Evolutionary conservation across 2,888 invertebrate genomes (phyloP).

Genomic region (Seira ritae): DNA sequence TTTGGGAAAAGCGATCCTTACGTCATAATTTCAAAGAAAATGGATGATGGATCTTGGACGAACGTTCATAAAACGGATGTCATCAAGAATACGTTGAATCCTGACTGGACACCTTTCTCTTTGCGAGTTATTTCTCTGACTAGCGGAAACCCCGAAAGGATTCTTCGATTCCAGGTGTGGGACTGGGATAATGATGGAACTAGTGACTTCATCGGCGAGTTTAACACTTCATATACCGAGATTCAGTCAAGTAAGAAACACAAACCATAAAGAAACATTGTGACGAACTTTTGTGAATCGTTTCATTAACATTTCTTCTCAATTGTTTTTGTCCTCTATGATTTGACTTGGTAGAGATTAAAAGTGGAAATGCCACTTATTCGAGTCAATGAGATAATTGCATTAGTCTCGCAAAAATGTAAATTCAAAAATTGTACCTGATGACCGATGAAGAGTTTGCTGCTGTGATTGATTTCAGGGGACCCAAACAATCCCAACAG

Average conservation of each 20-base stretch:
- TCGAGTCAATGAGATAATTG: no score
- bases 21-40: slow-evolving; percentile 76
- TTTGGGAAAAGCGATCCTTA: slow-evolving; percentile 78
- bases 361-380: slow-evolving; percentile 74
- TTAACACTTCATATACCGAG: slow-evolving; percentile 75
- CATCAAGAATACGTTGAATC: slow-evolving; percentile 77
- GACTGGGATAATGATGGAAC: slow-evolving; percentile 78
- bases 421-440: no score
- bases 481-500: slow-evolving; percentile 74
- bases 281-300: no score
- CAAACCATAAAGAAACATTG: neutral
- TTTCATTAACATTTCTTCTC: neutral
- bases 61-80: slow-evolving; percentile 78
- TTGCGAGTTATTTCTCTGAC: slow-evolving; percentile 75
- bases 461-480: slow-evolving; percentile 75
- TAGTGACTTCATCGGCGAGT: slow-evolving; percentile 78
- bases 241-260: slow-evolving; percentile 74
- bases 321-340: neutral
- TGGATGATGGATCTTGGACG: slow-evolving; percentile 76
- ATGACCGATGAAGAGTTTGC: slow-evolving; percentile 76
- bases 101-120: slow-evolving; percentile 77
- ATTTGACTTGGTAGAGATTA: slow-evolving; percentile 53
- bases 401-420: no score
- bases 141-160: slow-evolving; percentile 77
- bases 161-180: slow-evolving; percentile 77